Evolutionary conservation across 2,797 vertebrate genomes (phyloP).

Genomic region (Pseudomugil gertrudae): DNA sequence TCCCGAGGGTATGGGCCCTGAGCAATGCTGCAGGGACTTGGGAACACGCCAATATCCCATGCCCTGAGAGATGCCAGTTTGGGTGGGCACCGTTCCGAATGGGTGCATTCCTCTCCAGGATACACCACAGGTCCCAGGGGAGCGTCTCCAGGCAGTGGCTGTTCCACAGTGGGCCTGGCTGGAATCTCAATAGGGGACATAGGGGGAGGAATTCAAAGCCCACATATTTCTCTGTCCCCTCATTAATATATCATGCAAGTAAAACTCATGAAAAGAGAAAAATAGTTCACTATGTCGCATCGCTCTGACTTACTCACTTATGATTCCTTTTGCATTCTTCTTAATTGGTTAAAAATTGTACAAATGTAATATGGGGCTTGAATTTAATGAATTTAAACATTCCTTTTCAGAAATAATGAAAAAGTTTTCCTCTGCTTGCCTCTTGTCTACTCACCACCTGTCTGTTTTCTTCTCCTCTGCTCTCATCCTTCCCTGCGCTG

Average conservation of each 20-base stretch:
- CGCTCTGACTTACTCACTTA: constrained; percentile 41
- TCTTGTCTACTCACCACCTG: constrained; percentile 69
- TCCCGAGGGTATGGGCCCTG: constrained; percentile 70
- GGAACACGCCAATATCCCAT: constrained; percentile 77
- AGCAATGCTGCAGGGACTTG: constrained; percentile 72
- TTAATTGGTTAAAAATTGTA: constrained; percentile 56
- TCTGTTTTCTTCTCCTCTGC: constrained; percentile 62
- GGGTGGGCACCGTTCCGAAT: constrained; percentile 78
- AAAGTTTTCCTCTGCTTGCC: constrained; percentile 44
- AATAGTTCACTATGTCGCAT: constrained; percentile 48
- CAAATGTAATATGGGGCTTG: constrained; percentile 44
- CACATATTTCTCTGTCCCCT: constrained; percentile 47
- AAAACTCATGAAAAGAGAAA: constrained; percentile 31
- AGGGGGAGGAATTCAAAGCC: constrained; percentile 41
- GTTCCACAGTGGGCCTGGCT: constrained; percentile 58
- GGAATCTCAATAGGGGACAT: constrained; percentile 74
- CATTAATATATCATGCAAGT: constrained; percentile 30
- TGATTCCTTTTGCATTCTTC: constrained; percentile 47
- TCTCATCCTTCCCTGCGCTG: constrained; percentile 64
- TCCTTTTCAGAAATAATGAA: constrained; percentile 43
- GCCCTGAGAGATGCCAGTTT: constrained; percentile 80
- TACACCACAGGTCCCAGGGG: constrained; percentile 61
- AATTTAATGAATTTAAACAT: constrained; percentile 51
- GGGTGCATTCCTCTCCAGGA: constrained; percentile 76
- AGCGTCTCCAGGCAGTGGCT: constrained; percentile 68